Evolutionary conservation across 2,797 vertebrate species (phyloP).

Genomic region (Acipenser oxyrinchus): DNA sequence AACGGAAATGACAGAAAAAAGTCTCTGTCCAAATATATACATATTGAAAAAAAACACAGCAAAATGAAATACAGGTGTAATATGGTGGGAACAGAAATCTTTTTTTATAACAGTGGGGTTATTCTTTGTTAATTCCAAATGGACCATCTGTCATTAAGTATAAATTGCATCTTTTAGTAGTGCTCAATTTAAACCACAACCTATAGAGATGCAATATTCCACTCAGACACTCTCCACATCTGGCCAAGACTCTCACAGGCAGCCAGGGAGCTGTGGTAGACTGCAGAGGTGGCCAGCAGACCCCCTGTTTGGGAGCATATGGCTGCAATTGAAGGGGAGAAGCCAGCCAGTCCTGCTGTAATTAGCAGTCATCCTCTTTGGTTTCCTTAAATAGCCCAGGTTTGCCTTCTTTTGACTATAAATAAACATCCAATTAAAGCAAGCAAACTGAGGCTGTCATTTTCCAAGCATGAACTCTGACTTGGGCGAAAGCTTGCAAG

Average conservation of each 20-base stretch:
- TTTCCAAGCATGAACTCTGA: constrained; percentile 60
- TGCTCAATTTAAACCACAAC: too few relatives aligned
- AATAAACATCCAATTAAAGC: constrained; percentile 72
- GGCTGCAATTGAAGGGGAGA: constrained; percentile 65
- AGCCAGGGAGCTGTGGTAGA: constrained; percentile 34
- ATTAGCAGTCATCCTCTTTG: constrained; percentile 73
- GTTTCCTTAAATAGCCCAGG: constrained; percentile 82
- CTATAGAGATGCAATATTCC: neutral
- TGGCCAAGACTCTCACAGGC: constrained; percentile 3
- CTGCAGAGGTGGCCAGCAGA: constrained; percentile 55
- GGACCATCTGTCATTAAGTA: too few relatives aligned
- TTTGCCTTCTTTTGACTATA: constrained; percentile 72
- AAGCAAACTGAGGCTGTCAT: constrained; percentile 56
- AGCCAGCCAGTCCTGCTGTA: constrained; percentile 65
- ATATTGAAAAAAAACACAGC: neutral
- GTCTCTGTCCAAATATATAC: neutral
- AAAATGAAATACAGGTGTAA: neutral
- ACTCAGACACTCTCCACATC: neutral
- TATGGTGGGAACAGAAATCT: too few relatives aligned
- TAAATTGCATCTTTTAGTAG: too few relatives aligned
- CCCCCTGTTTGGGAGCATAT: constrained; percentile 60
- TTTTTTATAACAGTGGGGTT: too few relatives aligned
- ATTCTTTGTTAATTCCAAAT: too few relatives aligned
- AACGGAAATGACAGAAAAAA: too few relatives aligned
- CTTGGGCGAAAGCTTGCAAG: constrained; percentile 52